Evolutionary conservation across 2,888 invertebrate species (phyloP), one percentile per base, ranked within the genome.

Genomic region (Petrophora chlorosata): DNA sequence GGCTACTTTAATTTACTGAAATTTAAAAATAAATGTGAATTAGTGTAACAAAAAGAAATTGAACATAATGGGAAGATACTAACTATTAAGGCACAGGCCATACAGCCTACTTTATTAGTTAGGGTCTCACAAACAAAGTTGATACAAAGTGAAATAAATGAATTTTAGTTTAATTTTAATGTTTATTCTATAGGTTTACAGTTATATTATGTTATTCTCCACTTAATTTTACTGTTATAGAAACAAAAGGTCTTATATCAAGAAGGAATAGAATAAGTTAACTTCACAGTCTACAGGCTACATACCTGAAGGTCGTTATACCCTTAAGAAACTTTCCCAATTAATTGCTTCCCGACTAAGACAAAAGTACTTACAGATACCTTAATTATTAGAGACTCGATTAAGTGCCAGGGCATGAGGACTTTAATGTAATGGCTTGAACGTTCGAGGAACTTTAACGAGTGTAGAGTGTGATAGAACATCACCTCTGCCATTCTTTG

Each of bases 301-400:
- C 26, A 34, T 43, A 42, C 22, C 15, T 28, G n/a, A n/a, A n/a
- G n/a, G n/a, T 43, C 45, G 26, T 52, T 55, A 36, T 35, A 30
- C 17, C 5, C 35, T 17, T 25, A 23, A 42, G 43, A 65, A 73
- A 74, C 63, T 76, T 75, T 70, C 26, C 56, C 62, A 63, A 68
- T 73, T 70, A 70, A 63, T 57, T 54, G 55, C 56, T 59, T 56
- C 41, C 43, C 51, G 34, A 50, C 44, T 53, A 53, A 51, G 50
- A 54, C 56, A 56, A 40, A 40, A 54, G 53, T 62, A 61, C 58
- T 64, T 62, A 66, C 64, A 56, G 71, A 70, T 68, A 61, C 63
- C 51, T 76, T 63, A 74, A 77, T 77, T 73, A 75, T 73, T 75
- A 65, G 74, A 67, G 69, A 68, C 63, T 66, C 68, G 64, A 76